Base-by-base conservation (phyloP, 2,113 vertebrate genomes). In the Paracanthobrama guichenoti region DNA sequence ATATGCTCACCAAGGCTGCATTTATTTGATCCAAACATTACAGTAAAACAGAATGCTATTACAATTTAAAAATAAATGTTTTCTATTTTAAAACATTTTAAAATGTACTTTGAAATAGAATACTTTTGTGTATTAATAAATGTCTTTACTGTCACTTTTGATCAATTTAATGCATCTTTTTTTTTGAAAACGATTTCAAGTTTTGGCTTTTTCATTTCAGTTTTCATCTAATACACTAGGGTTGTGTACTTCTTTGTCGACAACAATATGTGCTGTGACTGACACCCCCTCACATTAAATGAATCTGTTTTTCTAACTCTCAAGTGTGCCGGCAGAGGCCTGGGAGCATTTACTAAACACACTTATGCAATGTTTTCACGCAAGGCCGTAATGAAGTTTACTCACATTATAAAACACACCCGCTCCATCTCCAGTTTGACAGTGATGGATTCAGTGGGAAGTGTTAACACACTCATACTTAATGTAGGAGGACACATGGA, bases 401-500 rank as follows among this genome's bases (percentile, higher is more conserved):
- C 14, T 60, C 31, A 0, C 31, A 60, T 60, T 78, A 55, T 78
- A 35, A 78, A 82, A 26, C 48, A 50, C 81, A 62, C 48, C 24
- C 28, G 16, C 85, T 28, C 67, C 84, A 64, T 66, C 71, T 77
- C 84, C 80, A 59, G 76, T 86, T 73, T 74, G 50, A 88, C 89
- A 82, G 78, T 76, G 87, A 86, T 88, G 86, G 90, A 90, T 91
- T 91, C 86, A 79, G 85, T 77, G 86, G 90, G 87, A 78, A 76
- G 73, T 78, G 89, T 88, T 91, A 91, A 92, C 90, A 90, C 88
- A 85, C 62, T 87, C 86, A 91, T 85, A 87, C 88, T 88, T 84
- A 81, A 79, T 46, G 57, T 44, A 46, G 57, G 76, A 85, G 76
- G 35, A 88, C 87, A 88, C 72, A 87, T 84, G 83, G 77, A 83